Percentiles rank a stretch among this genome's conserved stretches.
These are phyloP conservation scores for Papilio elwesi DNA, from an alignment of 2,888 invertebrate species.

Conservation along the genomic window DNA sequence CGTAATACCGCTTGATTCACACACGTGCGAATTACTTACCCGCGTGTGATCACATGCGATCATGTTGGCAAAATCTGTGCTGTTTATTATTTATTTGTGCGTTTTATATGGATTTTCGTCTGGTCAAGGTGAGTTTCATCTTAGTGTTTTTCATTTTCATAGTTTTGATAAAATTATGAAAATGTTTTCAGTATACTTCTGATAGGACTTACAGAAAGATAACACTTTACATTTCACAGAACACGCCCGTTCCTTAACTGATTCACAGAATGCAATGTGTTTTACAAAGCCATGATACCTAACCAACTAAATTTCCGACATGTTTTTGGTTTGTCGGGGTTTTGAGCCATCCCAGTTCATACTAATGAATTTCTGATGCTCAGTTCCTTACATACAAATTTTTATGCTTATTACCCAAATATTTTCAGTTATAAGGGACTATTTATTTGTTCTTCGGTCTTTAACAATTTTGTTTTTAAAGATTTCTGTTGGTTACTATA, in stretches of 20 bases:
- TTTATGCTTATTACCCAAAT: not conserved
- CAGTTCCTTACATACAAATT: not conserved
- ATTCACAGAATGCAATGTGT: not conserved
- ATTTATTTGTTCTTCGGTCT: no score
- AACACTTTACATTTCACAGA: not conserved
- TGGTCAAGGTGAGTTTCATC: constrained; percentile 68
- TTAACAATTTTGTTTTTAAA: not conserved
- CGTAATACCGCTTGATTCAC: constrained; percentile 58
- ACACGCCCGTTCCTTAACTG: not conserved
- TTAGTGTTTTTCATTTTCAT: constrained; percentile 19
- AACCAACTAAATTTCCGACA: not conserved
- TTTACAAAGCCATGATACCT: not conserved
- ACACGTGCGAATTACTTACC: constrained; percentile 63
- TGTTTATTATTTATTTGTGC: constrained; percentile 59
- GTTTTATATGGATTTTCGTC: constrained; percentile 60
- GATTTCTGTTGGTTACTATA: not conserved
- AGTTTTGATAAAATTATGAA: not conserved
- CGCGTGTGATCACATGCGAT: constrained; percentile 60
- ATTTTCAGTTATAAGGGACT: not conserved
- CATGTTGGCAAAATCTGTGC: constrained; percentile 63
- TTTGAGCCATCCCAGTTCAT: not conserved
- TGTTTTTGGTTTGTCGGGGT: not conserved
- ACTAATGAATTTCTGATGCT: not conserved
- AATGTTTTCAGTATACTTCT: not conserved
- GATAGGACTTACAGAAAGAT: not conserved